Percentiles rank a stretch among this genome's conserved stretches.
Conservation (phyloP, 1,140 invertebrate species). For the Neodiprion lecontei region DNA sequence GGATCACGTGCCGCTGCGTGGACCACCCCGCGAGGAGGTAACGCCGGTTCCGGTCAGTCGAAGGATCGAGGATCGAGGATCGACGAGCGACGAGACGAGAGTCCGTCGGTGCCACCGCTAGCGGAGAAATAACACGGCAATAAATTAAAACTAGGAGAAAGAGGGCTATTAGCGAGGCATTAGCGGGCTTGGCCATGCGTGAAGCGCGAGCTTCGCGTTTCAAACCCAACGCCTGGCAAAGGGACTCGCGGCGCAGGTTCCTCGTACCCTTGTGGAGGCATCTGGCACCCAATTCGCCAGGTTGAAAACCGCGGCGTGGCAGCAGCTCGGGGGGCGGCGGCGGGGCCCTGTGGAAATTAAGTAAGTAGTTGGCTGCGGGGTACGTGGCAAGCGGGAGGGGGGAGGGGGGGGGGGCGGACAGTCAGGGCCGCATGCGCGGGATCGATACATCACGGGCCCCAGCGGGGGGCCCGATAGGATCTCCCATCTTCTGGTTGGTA, state of each 20-base stretch:
- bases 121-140: slow-evolving; percentile 34
- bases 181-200: slow-evolving; percentile 53
- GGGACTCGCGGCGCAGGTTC: slow-evolving; percentile 38
- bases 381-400: slow-evolving; percentile 32
- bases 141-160: slow-evolving; percentile 59
- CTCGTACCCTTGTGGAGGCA: neutral
- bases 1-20: slow-evolving; percentile 47
- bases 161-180: slow-evolving; percentile 53
- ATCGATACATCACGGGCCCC: slow-evolving; percentile 57
- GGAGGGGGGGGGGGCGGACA: neutral
- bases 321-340: slow-evolving; percentile 23
- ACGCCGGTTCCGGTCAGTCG: too few relatives aligned
- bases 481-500: slow-evolving; percentile 43
- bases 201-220: slow-evolving; percentile 35
- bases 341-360: slow-evolving; percentile 37
- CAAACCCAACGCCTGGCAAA: slow-evolving; percentile 13
- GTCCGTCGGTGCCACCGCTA: slow-evolving; percentile 27
- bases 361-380: slow-evolving; percentile 40
- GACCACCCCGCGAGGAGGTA: slow-evolving; percentile 31
- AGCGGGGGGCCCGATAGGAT: slow-evolving; percentile 50
- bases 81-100: neutral
- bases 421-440: slow-evolving; percentile 47
- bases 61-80: neutral
- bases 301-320: neutral
- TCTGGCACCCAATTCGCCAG: slow-evolving; percentile 5